These are phyloP conservation scores for Coremacera marginata DNA, from an alignment of 2,888 invertebrate genomes.

Conservation along the genomic window DNA sequence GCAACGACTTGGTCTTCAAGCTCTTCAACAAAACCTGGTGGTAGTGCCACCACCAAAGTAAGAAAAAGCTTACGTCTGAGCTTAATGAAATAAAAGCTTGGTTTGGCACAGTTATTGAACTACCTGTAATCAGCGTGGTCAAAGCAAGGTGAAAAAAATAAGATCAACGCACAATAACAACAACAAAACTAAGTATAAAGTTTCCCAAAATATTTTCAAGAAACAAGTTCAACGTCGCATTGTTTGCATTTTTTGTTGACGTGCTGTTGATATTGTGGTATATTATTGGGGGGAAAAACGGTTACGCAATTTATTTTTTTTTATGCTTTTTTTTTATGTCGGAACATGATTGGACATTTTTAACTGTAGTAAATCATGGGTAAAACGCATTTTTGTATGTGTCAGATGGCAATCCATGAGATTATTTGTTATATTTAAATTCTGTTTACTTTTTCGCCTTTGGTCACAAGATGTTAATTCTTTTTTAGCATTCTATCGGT, in stretches of 20 bases:
- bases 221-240: background rate
- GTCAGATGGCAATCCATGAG: background rate
- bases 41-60: background rate
- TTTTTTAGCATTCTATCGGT: too few species aligned
- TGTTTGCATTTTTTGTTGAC: background rate
- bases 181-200: background rate
- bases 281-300: background rate
- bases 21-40: background rate
- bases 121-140: background rate
- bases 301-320: background rate
- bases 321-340: background rate
- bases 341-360: background rate
- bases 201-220: background rate
- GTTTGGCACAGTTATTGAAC: conserved; percentile 26
- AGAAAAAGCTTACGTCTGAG: background rate
- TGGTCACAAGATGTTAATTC: too few species aligned
- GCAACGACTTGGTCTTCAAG: too few species aligned
- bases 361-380: too few species aligned
- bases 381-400: background rate
- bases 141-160: conserved; percentile 25
- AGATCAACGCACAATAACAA: background rate
- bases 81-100: background rate
- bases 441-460: background rate
- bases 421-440: background rate
- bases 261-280: background rate